Evolutionary conservation across 2,888 invertebrate species (phyloP).

Genomic region (Latrodectus elegans): DNA sequence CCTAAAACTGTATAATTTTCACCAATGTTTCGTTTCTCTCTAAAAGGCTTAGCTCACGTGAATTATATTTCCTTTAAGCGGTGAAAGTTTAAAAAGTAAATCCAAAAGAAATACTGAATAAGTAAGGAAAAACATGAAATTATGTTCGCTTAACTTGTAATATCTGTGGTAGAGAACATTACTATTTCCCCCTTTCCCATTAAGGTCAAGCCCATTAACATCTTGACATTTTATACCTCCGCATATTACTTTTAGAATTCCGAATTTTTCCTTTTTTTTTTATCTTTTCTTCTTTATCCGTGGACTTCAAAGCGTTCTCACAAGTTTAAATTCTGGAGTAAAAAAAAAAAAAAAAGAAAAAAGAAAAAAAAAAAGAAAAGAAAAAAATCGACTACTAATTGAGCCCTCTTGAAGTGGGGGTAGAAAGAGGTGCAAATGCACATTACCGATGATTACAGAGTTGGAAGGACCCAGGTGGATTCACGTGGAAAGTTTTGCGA

Average conservation of each 20-base stretch:
- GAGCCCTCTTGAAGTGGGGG: background rate
- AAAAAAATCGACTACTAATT: background rate
- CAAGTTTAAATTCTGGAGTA: background rate
- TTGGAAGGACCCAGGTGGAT: slow-evolving; percentile 7
- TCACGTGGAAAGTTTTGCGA: slow-evolving; percentile 6
- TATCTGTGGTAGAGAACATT: slow-evolving; percentile 20
- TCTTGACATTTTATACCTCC: slow-evolving; percentile 38
- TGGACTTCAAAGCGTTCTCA: slow-evolving; percentile 26
- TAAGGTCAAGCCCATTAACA: slow-evolving; percentile 64
- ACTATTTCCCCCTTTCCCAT: slow-evolving; percentile 21
- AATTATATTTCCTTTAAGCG: too few species aligned
- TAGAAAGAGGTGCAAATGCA: slow-evolving; percentile 9
- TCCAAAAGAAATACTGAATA: too few species aligned
- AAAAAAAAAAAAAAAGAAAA: too few species aligned
- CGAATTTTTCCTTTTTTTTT: slow-evolving; percentile 24
- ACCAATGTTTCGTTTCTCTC: too few species aligned
- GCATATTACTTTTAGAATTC: slow-evolving; percentile 21
- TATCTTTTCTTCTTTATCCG: slow-evolving; percentile 10
- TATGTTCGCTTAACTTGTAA: slow-evolving; percentile 4
- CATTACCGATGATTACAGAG: slow-evolving; percentile 50
- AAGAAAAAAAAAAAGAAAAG: too few species aligned
- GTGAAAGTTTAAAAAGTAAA: too few species aligned
- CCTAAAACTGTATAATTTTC: too few species aligned
- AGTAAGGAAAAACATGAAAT: background rate
- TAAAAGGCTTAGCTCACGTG: too few species aligned